Evolutionary conservation across 2,113 vertebrate species (phyloP).

Genomic region (Dendrocopos noguchii): DNA sequence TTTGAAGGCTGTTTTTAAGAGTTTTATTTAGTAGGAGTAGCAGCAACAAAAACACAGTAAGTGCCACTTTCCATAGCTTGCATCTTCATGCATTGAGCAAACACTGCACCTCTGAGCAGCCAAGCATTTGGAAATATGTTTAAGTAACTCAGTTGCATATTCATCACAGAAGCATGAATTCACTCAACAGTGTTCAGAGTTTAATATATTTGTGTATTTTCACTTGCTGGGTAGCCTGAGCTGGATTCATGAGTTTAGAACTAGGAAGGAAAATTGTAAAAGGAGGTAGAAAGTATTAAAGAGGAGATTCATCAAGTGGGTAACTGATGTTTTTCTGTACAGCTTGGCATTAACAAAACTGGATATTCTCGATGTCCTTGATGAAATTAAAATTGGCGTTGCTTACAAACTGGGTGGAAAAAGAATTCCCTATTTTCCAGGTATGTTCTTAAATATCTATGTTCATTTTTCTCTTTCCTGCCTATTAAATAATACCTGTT

Average conservation of each 20-base stretch:
- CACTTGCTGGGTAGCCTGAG: background rate
- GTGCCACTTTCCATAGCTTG: background rate
- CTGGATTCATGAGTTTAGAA: background rate
- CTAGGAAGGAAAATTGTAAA: background rate
- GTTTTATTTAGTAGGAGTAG: background rate
- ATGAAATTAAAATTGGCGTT: slow-evolving; percentile 94
- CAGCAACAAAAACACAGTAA: background rate
- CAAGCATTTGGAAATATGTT: background rate
- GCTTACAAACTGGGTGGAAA: slow-evolving; percentile 95
- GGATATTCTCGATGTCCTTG: slow-evolving; percentile 94
- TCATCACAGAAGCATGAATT: background rate
- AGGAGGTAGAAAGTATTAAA: background rate
- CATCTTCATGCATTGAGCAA: background rate
- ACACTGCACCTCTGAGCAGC: background rate
- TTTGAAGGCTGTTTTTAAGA: background rate
- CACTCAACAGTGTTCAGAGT: background rate
- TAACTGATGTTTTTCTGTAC: slow-evolving; percentile 30
- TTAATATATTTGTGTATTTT: background rate
- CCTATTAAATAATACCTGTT: background rate
- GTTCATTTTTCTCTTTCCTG: background rate
- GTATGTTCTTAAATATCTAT: slow-evolving; percentile 62
- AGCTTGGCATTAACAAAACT: slow-evolving; percentile 97
- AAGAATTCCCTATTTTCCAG: slow-evolving; percentile 96
- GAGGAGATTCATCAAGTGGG: background rate
- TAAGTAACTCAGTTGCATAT: background rate